Percentiles rank a stretch among this genome's conserved stretches.
phyloP scores from a whole-genome alignment of 2,888 invertebrate species.

The Sepiola atlantica region DNA sequence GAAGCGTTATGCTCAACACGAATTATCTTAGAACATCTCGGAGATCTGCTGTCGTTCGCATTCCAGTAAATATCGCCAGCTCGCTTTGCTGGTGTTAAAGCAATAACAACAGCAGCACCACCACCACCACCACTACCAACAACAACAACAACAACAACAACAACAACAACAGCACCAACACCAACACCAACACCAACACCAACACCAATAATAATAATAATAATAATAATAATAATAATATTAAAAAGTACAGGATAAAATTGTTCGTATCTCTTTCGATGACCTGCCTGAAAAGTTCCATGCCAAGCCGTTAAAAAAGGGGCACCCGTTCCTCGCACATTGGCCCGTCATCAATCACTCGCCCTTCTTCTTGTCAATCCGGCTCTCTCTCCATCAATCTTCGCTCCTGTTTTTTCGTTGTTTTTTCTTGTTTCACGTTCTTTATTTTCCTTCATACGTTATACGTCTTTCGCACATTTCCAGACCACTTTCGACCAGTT shows the following conservation, averaged over 20 bases:
- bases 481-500: background rate
- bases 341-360: background rate
- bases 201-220: too few relatives aligned
- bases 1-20: too few relatives aligned
- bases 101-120: too few relatives aligned
- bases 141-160: too few relatives aligned
- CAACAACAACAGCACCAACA: too few relatives aligned
- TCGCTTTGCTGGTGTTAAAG: too few relatives aligned
- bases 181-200: too few relatives aligned
- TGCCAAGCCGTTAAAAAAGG: background rate
- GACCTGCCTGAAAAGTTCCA: background rate
- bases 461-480: background rate
- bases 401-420: background rate
- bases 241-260: background rate
- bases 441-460: background rate
- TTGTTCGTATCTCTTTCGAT: background rate
- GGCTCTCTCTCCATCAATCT: background rate
- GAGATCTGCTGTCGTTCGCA: too few relatives aligned
- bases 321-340: background rate
- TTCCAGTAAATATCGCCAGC: too few relatives aligned
- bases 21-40: too few relatives aligned
- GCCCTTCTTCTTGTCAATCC: constrained; percentile 20
- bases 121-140: too few relatives aligned
- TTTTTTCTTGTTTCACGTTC: background rate
- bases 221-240: too few relatives aligned